These are phyloP conservation scores for Schizopygopsis pylzovi DNA, from an alignment of 2,797 vertebrate genomes.

Conservation along the genomic window DNA sequence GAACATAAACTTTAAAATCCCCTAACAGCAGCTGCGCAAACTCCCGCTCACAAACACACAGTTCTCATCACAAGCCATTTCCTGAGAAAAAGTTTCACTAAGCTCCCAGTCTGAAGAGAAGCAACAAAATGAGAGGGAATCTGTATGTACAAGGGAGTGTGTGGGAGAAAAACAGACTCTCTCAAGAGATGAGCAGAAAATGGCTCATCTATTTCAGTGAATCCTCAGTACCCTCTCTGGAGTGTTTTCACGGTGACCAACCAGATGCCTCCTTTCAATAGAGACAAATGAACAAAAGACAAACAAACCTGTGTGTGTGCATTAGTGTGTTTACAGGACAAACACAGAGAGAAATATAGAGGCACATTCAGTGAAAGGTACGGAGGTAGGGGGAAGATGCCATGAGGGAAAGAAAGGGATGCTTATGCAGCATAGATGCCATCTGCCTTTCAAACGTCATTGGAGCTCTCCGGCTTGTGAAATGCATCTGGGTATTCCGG, in stretches of 20 bases:
- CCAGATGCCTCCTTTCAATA: constrained; percentile 51
- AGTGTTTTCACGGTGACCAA: constrained; percentile 47
- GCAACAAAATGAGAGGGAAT: background rate
- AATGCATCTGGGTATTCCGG: constrained; percentile 28
- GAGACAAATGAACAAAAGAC: constrained; percentile 61
- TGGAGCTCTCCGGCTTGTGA: constrained; percentile 54
- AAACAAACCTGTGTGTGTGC: constrained; percentile 23
- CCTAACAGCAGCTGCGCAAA: background rate
- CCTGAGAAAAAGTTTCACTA: constrained; percentile 5
- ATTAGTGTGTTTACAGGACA: constrained; percentile 41
- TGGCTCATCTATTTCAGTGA: constrained; percentile 58
- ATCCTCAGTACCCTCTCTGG: constrained; percentile 51
- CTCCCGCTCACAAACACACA: background rate
- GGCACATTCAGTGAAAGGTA: background rate
- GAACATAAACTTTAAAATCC: constrained; percentile 9
- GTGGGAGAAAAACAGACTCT: constrained; percentile 22
- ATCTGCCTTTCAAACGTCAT: constrained; percentile 73
- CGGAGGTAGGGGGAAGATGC: background rate
- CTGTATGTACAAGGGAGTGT: background rate
- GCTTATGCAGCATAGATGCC: constrained; percentile 48
- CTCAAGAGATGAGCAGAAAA: constrained; percentile 47
- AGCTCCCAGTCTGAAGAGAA: background rate
- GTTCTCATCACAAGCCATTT: background rate
- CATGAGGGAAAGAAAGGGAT: constrained; percentile 28
- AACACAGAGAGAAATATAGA: constrained; percentile 18